Evolutionary conservation across 2,888 invertebrate genomes (phyloP).

Genomic region (Syrphus vitripennis): DNA sequence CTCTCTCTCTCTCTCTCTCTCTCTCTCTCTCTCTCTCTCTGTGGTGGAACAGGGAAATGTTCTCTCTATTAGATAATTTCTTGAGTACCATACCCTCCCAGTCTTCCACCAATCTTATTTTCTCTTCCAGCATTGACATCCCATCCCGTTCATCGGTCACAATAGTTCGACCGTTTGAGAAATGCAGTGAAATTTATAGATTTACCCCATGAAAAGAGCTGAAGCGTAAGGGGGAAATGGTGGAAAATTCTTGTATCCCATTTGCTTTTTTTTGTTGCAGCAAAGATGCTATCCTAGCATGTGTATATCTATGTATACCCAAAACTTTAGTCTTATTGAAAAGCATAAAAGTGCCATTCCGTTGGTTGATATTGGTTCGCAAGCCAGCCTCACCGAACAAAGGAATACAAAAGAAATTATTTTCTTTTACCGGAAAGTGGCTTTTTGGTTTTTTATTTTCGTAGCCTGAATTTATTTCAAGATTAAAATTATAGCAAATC

Average conservation of each 20-base stretch:
- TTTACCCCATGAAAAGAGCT: background rate
- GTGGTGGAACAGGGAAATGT: slow-evolving; percentile 21
- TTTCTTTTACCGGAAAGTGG: slow-evolving; percentile 54
- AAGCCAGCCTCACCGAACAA: background rate
- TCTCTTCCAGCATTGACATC: background rate
- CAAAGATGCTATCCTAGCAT: background rate
- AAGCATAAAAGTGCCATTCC: slow-evolving; percentile 13
- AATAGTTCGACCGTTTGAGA: background rate
- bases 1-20: no score
- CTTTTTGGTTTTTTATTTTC: slow-evolving; percentile 45
- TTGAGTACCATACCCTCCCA: slow-evolving; percentile 49
- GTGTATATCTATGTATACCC: slow-evolving; percentile 14
- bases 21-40: background rate
- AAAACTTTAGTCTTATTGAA: slow-evolving; percentile 9
- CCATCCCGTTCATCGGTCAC: background rate
- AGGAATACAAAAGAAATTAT: slow-evolving; percentile 39
- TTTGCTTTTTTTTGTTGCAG: slow-evolving; percentile 32
- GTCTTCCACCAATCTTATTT: background rate
- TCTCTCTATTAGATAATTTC: slow-evolving; percentile 63
- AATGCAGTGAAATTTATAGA: slow-evolving; percentile 19
- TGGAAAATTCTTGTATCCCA: slow-evolving; percentile 56
- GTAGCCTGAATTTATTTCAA: slow-evolving; percentile 27
- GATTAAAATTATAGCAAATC: background rate
- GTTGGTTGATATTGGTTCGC: slow-evolving; percentile 6
- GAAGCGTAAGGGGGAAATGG: slow-evolving; percentile 39